These are phyloP conservation scores for Otocyon megalotis DNA, from an alignment of 2,113 vertebrate species.

Conservation along the genomic window DNA sequence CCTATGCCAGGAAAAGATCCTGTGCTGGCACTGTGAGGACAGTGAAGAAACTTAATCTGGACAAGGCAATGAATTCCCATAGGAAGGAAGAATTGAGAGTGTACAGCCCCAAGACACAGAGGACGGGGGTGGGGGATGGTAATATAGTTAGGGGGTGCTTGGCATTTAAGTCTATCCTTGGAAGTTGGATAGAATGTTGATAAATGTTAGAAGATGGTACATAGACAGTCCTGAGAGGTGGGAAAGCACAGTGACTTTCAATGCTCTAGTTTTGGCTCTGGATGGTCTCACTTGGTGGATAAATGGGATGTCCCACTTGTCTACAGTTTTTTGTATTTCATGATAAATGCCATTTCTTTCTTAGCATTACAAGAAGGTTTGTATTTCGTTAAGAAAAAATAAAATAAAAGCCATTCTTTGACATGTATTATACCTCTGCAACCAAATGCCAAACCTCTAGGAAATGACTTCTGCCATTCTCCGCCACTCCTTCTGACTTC, in stretches of 20 bases:
- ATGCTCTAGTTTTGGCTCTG: neutral
- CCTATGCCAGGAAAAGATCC: neutral
- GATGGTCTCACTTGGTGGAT: neutral
- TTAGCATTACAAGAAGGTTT: neutral
- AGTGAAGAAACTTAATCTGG: neutral
- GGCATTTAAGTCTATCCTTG: neutral
- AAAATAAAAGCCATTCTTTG: neutral
- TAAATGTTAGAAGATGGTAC: neutral
- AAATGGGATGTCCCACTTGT: neutral
- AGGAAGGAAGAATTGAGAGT: neutral
- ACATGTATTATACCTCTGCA: neutral
- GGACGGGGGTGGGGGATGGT: too few species aligned
- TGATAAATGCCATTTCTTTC: neutral
- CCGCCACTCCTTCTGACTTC: slow-evolving; percentile 56
- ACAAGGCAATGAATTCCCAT: neutral
- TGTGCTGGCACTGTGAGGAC: neutral
- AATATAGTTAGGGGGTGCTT: neutral
- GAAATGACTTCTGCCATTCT: slow-evolving; percentile 55
- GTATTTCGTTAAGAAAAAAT: slow-evolving; percentile 3
- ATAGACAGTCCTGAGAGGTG: neutral
- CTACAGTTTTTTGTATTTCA: neutral
- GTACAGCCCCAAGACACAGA: neutral
- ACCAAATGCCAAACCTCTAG: slow-evolving; percentile 46
- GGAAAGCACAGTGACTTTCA: neutral
- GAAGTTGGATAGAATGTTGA: neutral